These are phyloP conservation scores for Exocentrus adspersus DNA, from an alignment of 2,888 invertebrate species.

Conservation along the genomic window DNA sequence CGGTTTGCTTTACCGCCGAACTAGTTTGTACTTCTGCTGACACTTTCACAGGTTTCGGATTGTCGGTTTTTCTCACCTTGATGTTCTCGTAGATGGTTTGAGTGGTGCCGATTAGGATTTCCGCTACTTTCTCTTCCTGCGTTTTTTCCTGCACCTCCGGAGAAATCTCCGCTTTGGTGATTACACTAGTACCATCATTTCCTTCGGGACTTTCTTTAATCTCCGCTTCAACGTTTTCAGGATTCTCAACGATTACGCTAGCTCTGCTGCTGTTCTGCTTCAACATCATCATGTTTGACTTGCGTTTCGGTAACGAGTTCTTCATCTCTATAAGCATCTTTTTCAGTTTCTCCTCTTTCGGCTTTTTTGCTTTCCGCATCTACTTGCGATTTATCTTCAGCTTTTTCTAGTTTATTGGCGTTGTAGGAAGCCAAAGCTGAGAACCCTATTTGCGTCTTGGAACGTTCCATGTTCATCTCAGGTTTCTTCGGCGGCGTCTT, in stretches of 20 bases:
- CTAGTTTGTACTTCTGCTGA: conserved; percentile 70
- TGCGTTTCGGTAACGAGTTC: conserved; percentile 73
- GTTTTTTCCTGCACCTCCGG: conserved; percentile 37
- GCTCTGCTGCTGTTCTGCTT: conserved; percentile 53
- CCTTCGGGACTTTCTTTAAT: conserved; percentile 28
- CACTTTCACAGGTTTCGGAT: conserved; percentile 64
- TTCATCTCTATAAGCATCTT: conserved; percentile 83
- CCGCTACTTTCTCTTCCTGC: conserved; percentile 55
- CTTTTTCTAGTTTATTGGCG: conserved; percentile 45
- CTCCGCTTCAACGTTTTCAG: conserved; percentile 45
- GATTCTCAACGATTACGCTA: conserved; percentile 58
- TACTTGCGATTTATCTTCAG: conserved; percentile 53
- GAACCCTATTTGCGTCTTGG: conserved; percentile 62
- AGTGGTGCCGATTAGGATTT: conserved; percentile 60
- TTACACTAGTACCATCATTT: conserved; percentile 1
- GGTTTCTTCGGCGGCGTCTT: conserved; percentile 44
- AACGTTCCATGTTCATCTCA: conserved; percentile 56
- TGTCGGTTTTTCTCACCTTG: conserved; percentile 59
- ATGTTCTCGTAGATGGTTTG: conserved; percentile 64
- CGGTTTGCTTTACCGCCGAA: conserved; percentile 63
- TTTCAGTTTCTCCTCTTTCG: conserved; percentile 71
- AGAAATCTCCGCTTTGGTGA: neutral
- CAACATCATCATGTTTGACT: conserved; percentile 55
- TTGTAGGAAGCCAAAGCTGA: conserved; percentile 58
- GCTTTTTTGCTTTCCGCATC: conserved; percentile 58